phyloP scores from a whole-genome alignment of 2,797 vertebrate species.

The Anguilla marmorata region DNA sequence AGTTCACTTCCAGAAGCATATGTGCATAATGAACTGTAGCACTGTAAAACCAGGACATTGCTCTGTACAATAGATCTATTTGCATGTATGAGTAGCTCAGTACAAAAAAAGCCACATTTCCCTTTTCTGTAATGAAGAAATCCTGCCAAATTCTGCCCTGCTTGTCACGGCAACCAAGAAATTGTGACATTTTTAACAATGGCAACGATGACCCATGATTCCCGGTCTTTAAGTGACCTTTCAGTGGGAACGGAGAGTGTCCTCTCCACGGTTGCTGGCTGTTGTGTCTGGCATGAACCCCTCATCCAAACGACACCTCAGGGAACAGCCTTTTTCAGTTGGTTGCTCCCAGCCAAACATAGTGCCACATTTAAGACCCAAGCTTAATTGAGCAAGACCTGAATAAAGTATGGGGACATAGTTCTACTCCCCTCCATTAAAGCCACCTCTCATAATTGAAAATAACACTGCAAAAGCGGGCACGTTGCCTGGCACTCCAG shows the following conservation, averaged over 20 bases:
- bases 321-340: background rate
- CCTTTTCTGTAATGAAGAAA: background rate
- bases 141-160: conserved; percentile 3
- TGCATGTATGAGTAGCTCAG: conserved; percentile 5
- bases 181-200: conserved; percentile 4
- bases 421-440: background rate
- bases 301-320: background rate
- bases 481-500: background rate
- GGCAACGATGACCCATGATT: background rate
- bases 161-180: background rate
- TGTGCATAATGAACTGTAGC: conserved; percentile 9
- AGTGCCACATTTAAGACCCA: background rate
- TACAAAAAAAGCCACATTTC: background rate
- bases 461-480: background rate
- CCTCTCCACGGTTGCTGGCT: background rate
- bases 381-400: background rate
- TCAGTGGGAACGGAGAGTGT: background rate
- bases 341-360: background rate
- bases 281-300: background rate
- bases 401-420: conserved; percentile 1
- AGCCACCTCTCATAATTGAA: conserved; percentile 16
- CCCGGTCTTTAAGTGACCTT: background rate
- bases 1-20: background rate
- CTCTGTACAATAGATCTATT: background rate
- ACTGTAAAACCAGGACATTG: conserved; percentile 1